A percentile compares a stretch with the other conserved stretches of the same genome.
Conservation (phyloP, 2,888 invertebrate genomes). For the Xestia xanthographa region DNA sequence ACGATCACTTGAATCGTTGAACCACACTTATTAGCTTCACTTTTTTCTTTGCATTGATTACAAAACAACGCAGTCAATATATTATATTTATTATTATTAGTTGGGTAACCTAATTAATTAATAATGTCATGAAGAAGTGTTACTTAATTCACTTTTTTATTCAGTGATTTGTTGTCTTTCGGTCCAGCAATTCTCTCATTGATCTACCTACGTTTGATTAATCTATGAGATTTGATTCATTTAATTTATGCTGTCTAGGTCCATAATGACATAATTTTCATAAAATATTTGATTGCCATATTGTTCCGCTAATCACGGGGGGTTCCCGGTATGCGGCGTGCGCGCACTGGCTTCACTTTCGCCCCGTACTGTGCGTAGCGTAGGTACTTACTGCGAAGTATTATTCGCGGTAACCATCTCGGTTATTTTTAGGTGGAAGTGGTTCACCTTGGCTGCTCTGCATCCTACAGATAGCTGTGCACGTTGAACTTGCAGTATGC, state of each 20-base stretch:
- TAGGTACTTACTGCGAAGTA: slow-evolving; percentile 33
- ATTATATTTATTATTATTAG: too few species aligned
- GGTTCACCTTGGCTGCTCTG: slow-evolving; percentile 82
- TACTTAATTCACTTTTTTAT: not conserved
- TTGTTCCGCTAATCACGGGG: not conserved
- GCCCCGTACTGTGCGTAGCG: slow-evolving; percentile 13
- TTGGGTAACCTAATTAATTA: not conserved
- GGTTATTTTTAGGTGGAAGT: slow-evolving; percentile 82
- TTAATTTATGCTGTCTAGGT: too few species aligned
- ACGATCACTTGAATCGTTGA: slow-evolving; percentile 18
- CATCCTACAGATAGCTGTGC: slow-evolving; percentile 67
- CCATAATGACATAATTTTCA: too few species aligned
- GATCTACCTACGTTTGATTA: too few species aligned
- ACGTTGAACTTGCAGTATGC: slow-evolving; percentile 68
- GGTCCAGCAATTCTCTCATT: too few species aligned
- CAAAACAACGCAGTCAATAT: too few species aligned
- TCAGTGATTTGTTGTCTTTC: not conserved
- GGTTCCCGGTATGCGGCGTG: not conserved
- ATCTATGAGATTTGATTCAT: too few species aligned
- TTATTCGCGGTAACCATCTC: slow-evolving; percentile 58
- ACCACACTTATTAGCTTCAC: slow-evolving; percentile 15
- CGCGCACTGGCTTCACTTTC: slow-evolving; percentile 38
- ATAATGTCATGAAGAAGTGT: not conserved
- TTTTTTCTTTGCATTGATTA: slow-evolving; percentile 11
- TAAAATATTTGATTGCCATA: not conserved